Evolutionary conservation across 2,113 vertebrate genomes (phyloP).

Genomic region (Megaceryle maxima): DNA sequence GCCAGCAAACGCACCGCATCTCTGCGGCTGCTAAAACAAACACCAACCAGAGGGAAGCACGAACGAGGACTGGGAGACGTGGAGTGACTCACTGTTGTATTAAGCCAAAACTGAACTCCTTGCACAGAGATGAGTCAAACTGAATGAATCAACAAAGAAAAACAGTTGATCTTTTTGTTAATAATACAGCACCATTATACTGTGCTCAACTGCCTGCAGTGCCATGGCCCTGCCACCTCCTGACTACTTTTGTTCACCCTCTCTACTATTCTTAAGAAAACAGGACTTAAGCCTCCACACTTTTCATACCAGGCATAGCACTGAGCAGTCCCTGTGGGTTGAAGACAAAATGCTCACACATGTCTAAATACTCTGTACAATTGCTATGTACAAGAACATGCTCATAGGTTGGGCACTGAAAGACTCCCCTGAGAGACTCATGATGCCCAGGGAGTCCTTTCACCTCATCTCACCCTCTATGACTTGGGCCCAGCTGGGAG

Average conservation of each 20-base stretch:
- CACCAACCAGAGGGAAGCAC: not conserved
- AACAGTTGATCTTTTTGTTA: constrained; percentile 10
- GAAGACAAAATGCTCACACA: not conserved
- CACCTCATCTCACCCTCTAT: not conserved
- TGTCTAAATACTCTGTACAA: not conserved
- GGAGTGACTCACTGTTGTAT: constrained; percentile 5
- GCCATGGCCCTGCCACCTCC: not conserved
- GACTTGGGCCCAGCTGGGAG: not conserved
- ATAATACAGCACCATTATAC: constrained; percentile 11
- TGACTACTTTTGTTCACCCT: not conserved
- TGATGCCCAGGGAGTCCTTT: not conserved
- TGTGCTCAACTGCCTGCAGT: not conserved
- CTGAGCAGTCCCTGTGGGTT: not conserved
- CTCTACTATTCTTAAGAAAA: not conserved
- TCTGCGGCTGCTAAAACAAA: constrained; percentile 32
- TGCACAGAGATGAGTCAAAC: constrained; percentile 23
- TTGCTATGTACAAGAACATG: not conserved
- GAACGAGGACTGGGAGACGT: not conserved
- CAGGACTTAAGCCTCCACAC: not conserved
- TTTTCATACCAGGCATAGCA: not conserved
- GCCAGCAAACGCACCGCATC: not conserved
- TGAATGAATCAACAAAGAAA: constrained; percentile 20
- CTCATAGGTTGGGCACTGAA: not conserved
- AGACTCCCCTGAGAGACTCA: not conserved
- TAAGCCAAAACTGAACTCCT: constrained; percentile 13